Evolutionary conservation across 2,888 invertebrate species (phyloP), one percentile per base, ranked within the genome.

Genomic region (Julus scandinavius): DNA sequence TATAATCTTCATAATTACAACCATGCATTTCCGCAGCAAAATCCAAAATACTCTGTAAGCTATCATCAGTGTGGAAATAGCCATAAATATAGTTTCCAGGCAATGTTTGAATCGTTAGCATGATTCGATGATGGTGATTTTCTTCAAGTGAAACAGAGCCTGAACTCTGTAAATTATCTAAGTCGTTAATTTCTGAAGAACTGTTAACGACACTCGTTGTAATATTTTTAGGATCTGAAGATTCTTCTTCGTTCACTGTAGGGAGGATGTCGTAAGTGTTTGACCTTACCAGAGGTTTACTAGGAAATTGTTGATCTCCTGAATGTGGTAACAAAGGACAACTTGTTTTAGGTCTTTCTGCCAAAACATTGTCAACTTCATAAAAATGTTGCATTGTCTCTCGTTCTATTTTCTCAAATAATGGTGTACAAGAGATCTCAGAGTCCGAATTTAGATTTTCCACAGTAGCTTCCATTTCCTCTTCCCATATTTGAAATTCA

Each of bases 231-330:
- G 20, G 88, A 11, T 88, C 89, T 29, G 13, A 41, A 20, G 38
- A 17, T 87, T 88, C 88, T 54, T 86, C 88, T n/a, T 85, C 87
- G 41, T 63, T 45, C 41, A 85, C 29, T 6, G 63, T 83, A 7
- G 88, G 88, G 17, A 89, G 58, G 20, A 89, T 87, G 38, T 89
- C 89, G 38, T 89, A 89, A 15, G 89, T 89, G 29, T 89, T 80
- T 20, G 88, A 84, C 20, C 89, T 88, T 15, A 88, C 85, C n/a
- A 89, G 45, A 58, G 88, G 88, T 38, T 80, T 80, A 29, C 38
- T 40, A 3, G 80, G 38, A 38, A 80, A 80, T 40, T 40, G 80
- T 38, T 80, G 38, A 15, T 80, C 80, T 80, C 38, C 80, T 13
- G 38, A 13, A 38, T 80, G 38, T 2, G 80, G 2, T 2, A 38